Conservation (phyloP, 1,140 invertebrate genomes). For the Cardiocondyla obscurior region DNA sequence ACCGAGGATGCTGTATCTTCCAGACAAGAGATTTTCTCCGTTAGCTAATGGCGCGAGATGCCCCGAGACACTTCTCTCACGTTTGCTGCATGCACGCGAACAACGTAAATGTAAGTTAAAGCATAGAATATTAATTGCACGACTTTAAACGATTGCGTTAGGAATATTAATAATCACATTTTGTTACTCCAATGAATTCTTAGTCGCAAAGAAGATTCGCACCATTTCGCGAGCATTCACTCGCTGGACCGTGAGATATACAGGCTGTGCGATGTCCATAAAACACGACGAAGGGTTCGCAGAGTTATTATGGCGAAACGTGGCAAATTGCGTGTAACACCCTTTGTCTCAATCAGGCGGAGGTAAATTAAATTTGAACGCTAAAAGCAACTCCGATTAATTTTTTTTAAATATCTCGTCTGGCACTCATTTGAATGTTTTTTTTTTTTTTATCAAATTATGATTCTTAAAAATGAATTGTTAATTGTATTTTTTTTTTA, state of each 20-base stretch:
- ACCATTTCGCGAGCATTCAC: conserved; percentile 51
- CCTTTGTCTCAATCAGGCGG: conserved; percentile 62
- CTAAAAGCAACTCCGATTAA: conserved; percentile 26
- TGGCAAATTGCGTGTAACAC: conserved; percentile 81
- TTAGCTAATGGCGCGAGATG: neutral
- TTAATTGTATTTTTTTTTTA: neutral
- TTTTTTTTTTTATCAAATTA: neutral
- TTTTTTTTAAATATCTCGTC: neutral
- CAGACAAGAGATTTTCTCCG: neutral
- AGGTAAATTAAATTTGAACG: conserved; percentile 64
- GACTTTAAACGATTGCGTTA: no score
- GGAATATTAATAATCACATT: neutral
- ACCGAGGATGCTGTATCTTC: conserved; percentile 4
- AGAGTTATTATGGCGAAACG: conserved; percentile 77
- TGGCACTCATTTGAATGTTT: neutral
- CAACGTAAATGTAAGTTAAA: neutral
- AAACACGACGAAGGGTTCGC: conserved; percentile 75
- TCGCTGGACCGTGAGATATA: conserved; percentile 77
- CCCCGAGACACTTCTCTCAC: conserved; percentile 32
- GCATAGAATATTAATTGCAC: no score
- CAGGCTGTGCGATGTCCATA: conserved; percentile 74
- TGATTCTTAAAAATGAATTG: neutral
- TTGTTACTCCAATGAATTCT: conserved; percentile 39
- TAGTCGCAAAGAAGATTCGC: conserved; percentile 56
- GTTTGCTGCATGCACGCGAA: neutral